phyloP scores from a whole-genome alignment of 2,113 vertebrate genomes.

The Brachionichthys hirsutus region DNA sequence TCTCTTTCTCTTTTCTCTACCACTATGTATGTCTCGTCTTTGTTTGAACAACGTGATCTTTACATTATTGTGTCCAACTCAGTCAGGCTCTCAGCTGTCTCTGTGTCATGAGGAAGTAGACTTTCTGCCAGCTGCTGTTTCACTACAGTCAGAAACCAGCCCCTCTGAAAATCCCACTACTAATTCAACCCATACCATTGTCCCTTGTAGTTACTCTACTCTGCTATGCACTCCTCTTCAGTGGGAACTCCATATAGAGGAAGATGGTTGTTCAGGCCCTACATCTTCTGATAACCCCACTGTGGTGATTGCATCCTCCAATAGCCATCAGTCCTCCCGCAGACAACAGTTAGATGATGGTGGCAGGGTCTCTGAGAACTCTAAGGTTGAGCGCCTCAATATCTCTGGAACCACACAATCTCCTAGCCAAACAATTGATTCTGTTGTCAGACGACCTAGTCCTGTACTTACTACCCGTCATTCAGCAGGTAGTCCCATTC shows the following conservation, averaged over 20 bases:
- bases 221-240: constrained; percentile 32
- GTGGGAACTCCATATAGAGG: constrained; percentile 68
- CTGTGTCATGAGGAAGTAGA: constrained; percentile 74
- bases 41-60: constrained; percentile 17
- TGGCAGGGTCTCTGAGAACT: constrained; percentile 30
- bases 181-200: constrained; percentile 21
- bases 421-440: constrained; percentile 11
- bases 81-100: constrained; percentile 85
- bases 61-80: constrained; percentile 38
- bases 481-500: constrained; percentile 31
- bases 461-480: constrained; percentile 25
- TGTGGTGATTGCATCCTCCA: constrained; percentile 24
- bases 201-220: constrained; percentile 35
- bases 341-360: constrained; percentile 35
- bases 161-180: constrained; percentile 19
- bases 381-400: constrained; percentile 27
- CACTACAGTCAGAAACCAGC: background rate
- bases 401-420: constrained; percentile 26
- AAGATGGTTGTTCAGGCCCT: constrained; percentile 51
- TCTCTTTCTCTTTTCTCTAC: constrained; percentile 54
- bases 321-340: constrained; percentile 37
- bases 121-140: constrained; percentile 6
- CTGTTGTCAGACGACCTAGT: constrained; percentile 15
- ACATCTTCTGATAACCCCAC: constrained; percentile 23
- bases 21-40: constrained; percentile 54